Percentiles rank a stretch among this genome's conserved stretches.
Conservation (phyloP, 2,888 invertebrate genomes). For the Flexamia atlantica region DNA sequence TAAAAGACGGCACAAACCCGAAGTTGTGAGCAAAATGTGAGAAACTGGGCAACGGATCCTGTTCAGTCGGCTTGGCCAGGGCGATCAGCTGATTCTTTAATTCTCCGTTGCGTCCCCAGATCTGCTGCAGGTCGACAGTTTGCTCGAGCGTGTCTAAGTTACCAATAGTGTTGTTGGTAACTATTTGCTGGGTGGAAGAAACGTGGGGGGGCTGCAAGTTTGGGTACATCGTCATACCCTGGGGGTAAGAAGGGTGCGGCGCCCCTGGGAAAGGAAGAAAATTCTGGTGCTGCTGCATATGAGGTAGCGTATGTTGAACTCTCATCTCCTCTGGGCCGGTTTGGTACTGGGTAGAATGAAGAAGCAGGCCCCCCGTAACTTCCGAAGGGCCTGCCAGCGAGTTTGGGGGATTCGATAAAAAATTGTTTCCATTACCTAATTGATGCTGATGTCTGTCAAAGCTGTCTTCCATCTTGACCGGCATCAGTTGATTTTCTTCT, state of each 20-base stretch:
- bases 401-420: slow-evolving; percentile 90
- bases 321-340: slow-evolving; percentile 65
- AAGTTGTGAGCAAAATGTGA: slow-evolving; percentile 76
- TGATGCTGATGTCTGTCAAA: slow-evolving; percentile 72
- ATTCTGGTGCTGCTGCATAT: slow-evolving; percentile 72
- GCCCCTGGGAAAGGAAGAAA: slow-evolving; percentile 78
- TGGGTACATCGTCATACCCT: slow-evolving; percentile 82
- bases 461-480: slow-evolving; percentile 56
- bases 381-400: slow-evolving; percentile 97
- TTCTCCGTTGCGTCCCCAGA: slow-evolving; percentile 57
- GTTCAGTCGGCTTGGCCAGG: slow-evolving; percentile 39
- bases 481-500: slow-evolving; percentile 63
- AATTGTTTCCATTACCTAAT: slow-evolving; percentile 59
- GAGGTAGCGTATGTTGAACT: slow-evolving; percentile 45
- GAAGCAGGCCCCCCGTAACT: slow-evolving; percentile 94
- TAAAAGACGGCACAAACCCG: slow-evolving; percentile 59
- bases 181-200: slow-evolving; percentile 73
- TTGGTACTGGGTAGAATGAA: slow-evolving; percentile 64
- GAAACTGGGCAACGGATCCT: slow-evolving; percentile 80
- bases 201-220: slow-evolving; percentile 87
- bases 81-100: slow-evolving; percentile 51
- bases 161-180: slow-evolving; percentile 68
- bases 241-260: slow-evolving; percentile 71
- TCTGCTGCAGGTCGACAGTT: slow-evolving; percentile 48
- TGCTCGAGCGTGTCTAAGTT: slow-evolving; percentile 63